Conservation (phyloP, 2,113 vertebrate species). For the Kryptolebias marmoratus region DNA sequence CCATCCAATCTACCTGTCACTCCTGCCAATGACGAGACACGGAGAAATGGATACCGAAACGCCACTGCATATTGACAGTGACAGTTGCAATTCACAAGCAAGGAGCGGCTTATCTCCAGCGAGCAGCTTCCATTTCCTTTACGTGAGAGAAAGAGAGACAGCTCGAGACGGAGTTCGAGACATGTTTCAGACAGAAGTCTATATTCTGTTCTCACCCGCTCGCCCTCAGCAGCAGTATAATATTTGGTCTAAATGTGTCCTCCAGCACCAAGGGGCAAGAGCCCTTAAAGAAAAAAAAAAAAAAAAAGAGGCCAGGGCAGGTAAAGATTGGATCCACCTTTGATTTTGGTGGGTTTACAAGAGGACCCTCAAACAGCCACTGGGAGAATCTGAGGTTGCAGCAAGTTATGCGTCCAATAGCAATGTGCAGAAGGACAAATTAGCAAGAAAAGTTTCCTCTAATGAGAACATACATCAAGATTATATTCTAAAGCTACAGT, state of each 20-base stretch:
- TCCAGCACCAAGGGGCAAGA: conserved; percentile 26
- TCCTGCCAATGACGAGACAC: conserved; percentile 69
- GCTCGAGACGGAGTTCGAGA: conserved; percentile 42
- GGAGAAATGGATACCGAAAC: conserved; percentile 60
- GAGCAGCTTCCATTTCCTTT: conserved; percentile 74
- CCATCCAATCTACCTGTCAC: conserved; percentile 76
- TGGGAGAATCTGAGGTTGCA: neutral
- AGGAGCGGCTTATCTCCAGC: conserved; percentile 74
- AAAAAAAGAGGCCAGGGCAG: neutral
- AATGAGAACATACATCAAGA: no score
- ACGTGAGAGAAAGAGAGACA: conserved; percentile 54
- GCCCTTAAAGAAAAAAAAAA: conserved; percentile 30
- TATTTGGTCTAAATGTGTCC: conserved; percentile 54
- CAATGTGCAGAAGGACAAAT: neutral
- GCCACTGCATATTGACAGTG: conserved; percentile 68
- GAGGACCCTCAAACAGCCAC: conserved; percentile 3
- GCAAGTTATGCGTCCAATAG: neutral
- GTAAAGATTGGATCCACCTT: conserved; percentile 27
- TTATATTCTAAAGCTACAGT: no score
- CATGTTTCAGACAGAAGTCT: conserved; percentile 62
- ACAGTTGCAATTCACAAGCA: conserved; percentile 70
- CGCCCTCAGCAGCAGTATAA: conserved; percentile 42
- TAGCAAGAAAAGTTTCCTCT: no score
- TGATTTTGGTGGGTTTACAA: conserved; percentile 37
- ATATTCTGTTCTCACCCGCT: conserved; percentile 55